These are phyloP conservation scores for Pelodytes ibericus DNA, from an alignment of 2,797 vertebrate species.

Conservation along the genomic window DNA sequence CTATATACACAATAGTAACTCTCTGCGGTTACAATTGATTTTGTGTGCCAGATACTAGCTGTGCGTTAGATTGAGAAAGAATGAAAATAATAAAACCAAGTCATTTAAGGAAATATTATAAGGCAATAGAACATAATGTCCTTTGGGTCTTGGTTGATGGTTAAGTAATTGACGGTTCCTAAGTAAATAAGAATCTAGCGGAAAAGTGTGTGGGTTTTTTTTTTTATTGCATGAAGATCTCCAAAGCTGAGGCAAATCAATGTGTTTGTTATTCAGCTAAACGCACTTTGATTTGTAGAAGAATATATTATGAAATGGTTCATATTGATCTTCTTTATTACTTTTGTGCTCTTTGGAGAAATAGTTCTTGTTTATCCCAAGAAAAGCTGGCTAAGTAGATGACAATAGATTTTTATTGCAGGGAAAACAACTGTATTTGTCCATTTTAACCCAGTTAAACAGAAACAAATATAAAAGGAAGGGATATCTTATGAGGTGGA, in stretches of 20 bases:
- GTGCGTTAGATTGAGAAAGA: constrained; percentile 38
- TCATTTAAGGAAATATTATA: constrained; percentile 35
- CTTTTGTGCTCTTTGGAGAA: constrained; percentile 19
- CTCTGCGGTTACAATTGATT: constrained; percentile 27
- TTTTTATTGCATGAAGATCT: constrained; percentile 48
- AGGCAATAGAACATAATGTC: constrained; percentile 29
- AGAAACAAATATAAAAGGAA: constrained; percentile 59
- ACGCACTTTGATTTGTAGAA: constrained; percentile 57
- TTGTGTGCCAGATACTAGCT: constrained; percentile 24
- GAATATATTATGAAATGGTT: constrained; percentile 30
- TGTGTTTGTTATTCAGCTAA: constrained; percentile 34
- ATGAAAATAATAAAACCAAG: constrained; percentile 55
- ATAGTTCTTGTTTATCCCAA: constrained; percentile 22
- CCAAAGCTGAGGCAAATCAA: constrained; percentile 44
- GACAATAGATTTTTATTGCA: constrained; percentile 56
- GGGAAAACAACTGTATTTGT: constrained; percentile 46
- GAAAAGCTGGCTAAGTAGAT: constrained; percentile 44
- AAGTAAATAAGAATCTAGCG: constrained; percentile 18
- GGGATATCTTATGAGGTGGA: constrained; percentile 63
- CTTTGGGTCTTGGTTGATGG: constrained; percentile 36
- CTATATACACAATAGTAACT: constrained; percentile 11
- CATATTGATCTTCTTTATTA: constrained; percentile 25
- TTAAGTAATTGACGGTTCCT: constrained; percentile 31
- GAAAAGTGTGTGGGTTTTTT: constrained; percentile 14
- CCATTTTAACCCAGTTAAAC: constrained; percentile 57